Base-by-base conservation (phyloP, 2,888 invertebrate species). In the Heterodera filipjevi region DNA sequence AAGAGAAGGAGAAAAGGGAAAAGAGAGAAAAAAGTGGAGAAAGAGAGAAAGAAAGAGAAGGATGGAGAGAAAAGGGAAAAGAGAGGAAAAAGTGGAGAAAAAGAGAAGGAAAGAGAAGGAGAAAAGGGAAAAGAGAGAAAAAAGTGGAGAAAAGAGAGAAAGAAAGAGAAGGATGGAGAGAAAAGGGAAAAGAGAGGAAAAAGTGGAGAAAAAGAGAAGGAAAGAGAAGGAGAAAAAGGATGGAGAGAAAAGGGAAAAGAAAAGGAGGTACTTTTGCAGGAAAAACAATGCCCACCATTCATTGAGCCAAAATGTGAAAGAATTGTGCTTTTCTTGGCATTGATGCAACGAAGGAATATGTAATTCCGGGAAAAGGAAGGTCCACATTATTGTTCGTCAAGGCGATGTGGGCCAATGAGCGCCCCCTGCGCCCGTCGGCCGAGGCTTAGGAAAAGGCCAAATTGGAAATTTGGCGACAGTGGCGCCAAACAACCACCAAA, bases 391-490 rank as follows among this genome's bases (percentile, higher is more conserved):
- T 19, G 5, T 33, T 6, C 46, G n/a, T n/a, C 64, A 22, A 35
- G 3, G 33, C 46, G 33, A 72, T 8, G 32, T 19, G 35, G 32
- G 59, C 49, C 44, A 46, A 71, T 71, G 49, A 46, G 30, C 22
- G 22, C 72, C 32, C 49, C 44, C 19, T 6, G 14, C 53, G n/a
- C 46, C n/a, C 8, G 19, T 72, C 33, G 27, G 22, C 59, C 22
- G 59, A 59, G 59, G 59, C 59, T 59, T 59, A n/a, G 59, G 59
- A 59, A 59, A 27, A 27, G 68, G 68, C 33, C 68, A 32, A 68
- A 68, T 33, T 68, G 33, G 68, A 33, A 68, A 68, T 68, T 68
- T 68, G 68, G 68, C 68, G 68, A 59, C 59, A 59, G 59, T 59
- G 59, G 59, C 59, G 59, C 59, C 59, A 59, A 59, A 59, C 59